Conservation (phyloP, 1,140 invertebrate genomes). For the Drosophila nasuta region DNA sequence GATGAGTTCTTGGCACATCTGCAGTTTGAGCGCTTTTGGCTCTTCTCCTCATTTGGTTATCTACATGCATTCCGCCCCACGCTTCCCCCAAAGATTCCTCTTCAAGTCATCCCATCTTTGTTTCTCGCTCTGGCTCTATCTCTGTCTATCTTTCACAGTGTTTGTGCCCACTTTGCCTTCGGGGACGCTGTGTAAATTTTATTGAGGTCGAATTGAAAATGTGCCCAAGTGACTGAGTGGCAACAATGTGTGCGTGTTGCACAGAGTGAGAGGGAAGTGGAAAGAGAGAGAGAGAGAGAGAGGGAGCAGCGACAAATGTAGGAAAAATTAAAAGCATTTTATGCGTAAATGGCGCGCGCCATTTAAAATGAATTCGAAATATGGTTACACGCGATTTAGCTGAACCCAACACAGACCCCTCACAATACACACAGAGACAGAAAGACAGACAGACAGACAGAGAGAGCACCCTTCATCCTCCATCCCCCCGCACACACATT, state of each 20-base stretch:
- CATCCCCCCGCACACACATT: not conserved
- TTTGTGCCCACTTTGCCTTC: slow-evolving; percentile 15
- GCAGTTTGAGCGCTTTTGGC: no score
- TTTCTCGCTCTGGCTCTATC: not conserved
- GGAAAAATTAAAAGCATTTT: slow-evolving; percentile 81
- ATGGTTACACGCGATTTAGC: slow-evolving; percentile 78
- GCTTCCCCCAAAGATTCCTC: no score
- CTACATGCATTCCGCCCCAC: no score
- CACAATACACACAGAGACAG: slow-evolving; percentile 5
- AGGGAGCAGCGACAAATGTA: slow-evolving; percentile 59
- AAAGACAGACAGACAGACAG: not conserved
- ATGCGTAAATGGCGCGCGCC: slow-evolving; percentile 75
- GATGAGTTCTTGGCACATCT: no score
- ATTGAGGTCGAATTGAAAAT: slow-evolving; percentile 83
- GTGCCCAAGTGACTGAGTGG: slow-evolving; percentile 59
- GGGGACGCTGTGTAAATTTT: slow-evolving; percentile 67
- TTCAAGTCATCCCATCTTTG: not conserved
- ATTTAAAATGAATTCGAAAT: slow-evolving; percentile 81
- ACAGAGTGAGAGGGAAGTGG: no score
- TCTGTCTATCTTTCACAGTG: slow-evolving; percentile 6
- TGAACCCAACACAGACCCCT: slow-evolving; percentile 34
- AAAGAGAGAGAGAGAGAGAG: not conserved
- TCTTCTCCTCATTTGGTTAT: no score
- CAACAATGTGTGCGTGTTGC: not conserved
- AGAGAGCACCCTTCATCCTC: not conserved